Evolutionary conservation across 2,113 vertebrate genomes (phyloP), one percentile per base, ranked within the genome.

Genomic region (Plotosus lineatus): DNA sequence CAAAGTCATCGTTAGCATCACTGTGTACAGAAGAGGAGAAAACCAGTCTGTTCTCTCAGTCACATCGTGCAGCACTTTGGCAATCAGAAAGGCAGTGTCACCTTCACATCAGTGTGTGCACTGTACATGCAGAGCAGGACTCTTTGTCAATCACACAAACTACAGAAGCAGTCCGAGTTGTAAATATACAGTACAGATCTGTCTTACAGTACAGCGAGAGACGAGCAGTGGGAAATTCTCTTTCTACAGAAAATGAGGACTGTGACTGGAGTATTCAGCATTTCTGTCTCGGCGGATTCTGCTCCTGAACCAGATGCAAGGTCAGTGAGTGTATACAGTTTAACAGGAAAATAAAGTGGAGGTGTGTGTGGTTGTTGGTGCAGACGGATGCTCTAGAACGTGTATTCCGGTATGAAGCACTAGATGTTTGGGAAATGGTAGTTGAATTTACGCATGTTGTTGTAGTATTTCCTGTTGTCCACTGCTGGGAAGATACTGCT

Each of bases 341-440:
- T 19, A 61, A 8, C 33, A 48, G 19, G 26, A 48, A 48, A 50
- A 55, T 2, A 56, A 12, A 9, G 48, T 69, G 42, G 38, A 19
- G 5, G 53, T 40, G 53, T 46, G 38, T 65, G 51, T 69, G n/a
- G n/a, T n/a, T n/a, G 21, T 36, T 15, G 31, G 23, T 38, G 31
- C 46, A 60, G 46, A 14, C 53, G 53, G n/a, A 48, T 36, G 21
- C 26, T 19, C 28, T 48, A 26, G 5, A 44, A 51, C n/a, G 81
- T 51, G 56, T 6, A 12, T 15, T 17, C 58, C 42, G 3, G 14
- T 31, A 71, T 28, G 19, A 61, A 51, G 28, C n/a, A 55, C 93
- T 91, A 99, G 90, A 99, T 98, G 90, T 97, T 97, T 3, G 97
- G 97, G 3, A 98, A 95, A 69, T 90, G 96, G 76, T 93, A 98